Percentiles rank a stretch among this genome's conserved stretches.
phyloP scores from a whole-genome alignment of 2,797 vertebrate genomes.

The Myiothlypis coronata region DNA sequence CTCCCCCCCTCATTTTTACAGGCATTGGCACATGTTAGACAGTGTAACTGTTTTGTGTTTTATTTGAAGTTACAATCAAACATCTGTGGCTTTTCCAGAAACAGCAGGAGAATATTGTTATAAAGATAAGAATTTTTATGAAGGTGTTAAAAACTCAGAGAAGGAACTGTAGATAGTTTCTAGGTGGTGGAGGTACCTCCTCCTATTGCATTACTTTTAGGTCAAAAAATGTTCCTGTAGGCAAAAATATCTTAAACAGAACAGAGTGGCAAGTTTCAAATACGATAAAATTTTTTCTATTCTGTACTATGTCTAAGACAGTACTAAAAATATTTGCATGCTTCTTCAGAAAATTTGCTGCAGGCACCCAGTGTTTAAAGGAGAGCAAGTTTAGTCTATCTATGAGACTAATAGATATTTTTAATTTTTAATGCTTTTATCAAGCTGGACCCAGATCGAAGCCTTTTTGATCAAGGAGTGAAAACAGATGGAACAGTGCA shows the following conservation, averaged over 20 bases:
- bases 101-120: background rate
- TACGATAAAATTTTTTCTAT: background rate
- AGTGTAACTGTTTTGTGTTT: background rate
- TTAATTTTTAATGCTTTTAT: background rate
- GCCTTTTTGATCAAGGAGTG: slow-evolving; percentile 97
- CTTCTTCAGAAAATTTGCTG: background rate
- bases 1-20: fast-evolving
- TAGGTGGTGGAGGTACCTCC: background rate
- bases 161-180: background rate
- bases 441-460: slow-evolving; percentile 94
- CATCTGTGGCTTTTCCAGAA: background rate
- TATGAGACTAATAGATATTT: background rate
- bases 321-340: background rate
- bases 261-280: background rate
- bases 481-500: slow-evolving; percentile 99
- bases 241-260: background rate
- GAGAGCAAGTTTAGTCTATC: background rate
- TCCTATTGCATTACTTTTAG: background rate
- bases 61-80: background rate
- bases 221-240: background rate
- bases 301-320: background rate
- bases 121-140: background rate
- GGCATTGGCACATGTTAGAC: background rate
- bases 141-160: background rate
- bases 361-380: background rate